Conservation (phyloP, 1,140 invertebrate genomes). For the Procambarus virginalis region DNA sequence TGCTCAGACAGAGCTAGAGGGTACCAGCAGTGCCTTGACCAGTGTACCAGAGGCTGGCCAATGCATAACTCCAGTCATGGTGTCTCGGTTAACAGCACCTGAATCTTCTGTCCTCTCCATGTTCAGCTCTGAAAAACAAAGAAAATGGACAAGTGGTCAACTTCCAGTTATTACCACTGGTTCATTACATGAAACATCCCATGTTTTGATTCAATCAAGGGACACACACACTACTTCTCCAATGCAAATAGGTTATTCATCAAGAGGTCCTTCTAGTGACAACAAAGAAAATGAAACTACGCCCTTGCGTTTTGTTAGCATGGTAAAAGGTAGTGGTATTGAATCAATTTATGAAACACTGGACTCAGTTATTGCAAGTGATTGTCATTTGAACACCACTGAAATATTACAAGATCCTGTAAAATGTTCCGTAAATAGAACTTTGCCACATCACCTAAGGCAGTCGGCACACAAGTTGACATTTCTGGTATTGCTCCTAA, state of each 20-base stretch:
- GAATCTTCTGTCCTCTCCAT: not conserved
- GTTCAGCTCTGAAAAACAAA: not conserved
- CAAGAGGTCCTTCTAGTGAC: not conserved
- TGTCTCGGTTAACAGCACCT: not conserved
- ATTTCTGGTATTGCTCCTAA: not conserved
- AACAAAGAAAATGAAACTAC: not conserved
- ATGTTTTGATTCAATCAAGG: too few species aligned
- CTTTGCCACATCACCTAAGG: constrained; percentile 26
- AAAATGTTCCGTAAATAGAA: constrained; percentile 24
- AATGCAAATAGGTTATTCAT: too few species aligned
- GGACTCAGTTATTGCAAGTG: not conserved
- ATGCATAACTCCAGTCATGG: not conserved
- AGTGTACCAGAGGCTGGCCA: not conserved
- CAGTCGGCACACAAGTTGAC: not conserved
- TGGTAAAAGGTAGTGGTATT: not conserved
- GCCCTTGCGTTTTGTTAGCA: constrained; percentile 15
- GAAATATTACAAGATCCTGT: constrained; percentile 23
- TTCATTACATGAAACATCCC: not conserved
- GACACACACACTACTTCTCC: too few species aligned
- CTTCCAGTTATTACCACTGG: not conserved
- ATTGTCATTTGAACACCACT: not conserved
- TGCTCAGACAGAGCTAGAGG: not conserved
- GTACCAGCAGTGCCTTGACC: not conserved
- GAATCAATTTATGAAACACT: not conserved
- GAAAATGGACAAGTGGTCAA: not conserved